Conservation (phyloP, 1,140 invertebrate genomes). For the Watersipora subatra region DNA sequence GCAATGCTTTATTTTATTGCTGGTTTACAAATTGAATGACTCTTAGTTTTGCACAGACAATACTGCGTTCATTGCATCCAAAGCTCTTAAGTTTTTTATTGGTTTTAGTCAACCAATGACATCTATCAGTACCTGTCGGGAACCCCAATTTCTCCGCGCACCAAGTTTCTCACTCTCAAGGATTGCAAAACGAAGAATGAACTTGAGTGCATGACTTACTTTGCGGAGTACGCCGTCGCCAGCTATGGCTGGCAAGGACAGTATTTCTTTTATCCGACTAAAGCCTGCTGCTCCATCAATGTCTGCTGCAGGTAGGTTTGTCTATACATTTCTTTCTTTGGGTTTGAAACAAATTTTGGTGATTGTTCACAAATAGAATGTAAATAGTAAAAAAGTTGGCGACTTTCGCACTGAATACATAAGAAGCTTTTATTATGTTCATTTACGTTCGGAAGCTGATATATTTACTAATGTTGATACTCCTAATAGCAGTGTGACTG, state of each 20-base stretch:
- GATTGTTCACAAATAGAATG: too few species aligned
- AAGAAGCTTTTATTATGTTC: too few species aligned
- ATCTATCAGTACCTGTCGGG: conserved; percentile 82
- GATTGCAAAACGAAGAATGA: conserved; percentile 59
- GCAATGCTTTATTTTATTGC: too few species aligned
- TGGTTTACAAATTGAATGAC: too few species aligned
- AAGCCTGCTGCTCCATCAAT: neutral
- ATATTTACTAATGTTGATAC: too few species aligned
- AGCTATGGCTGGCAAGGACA: conserved; percentile 85
- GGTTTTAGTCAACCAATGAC: conserved; percentile 59
- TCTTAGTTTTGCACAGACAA: too few species aligned
- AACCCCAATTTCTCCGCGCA: conserved; percentile 65
- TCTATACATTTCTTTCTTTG: too few species aligned
- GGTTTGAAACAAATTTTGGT: too few species aligned
- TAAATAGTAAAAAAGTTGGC: too few species aligned
- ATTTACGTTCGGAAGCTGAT: too few species aligned
- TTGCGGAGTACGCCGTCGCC: conserved; percentile 67
- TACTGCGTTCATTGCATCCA: neutral
- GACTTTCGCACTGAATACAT: too few species aligned
- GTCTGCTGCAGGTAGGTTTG: neutral
- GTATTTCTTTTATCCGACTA: neutral
- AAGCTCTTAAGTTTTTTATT: neutral
- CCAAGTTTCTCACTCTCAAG: conserved; percentile 68
- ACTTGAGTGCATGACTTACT: conserved; percentile 66
- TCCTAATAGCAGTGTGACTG: too few species aligned